phyloP scores from a whole-genome alignment of 2,797 vertebrate genomes.

The Phalloptychus januarius region DNA sequence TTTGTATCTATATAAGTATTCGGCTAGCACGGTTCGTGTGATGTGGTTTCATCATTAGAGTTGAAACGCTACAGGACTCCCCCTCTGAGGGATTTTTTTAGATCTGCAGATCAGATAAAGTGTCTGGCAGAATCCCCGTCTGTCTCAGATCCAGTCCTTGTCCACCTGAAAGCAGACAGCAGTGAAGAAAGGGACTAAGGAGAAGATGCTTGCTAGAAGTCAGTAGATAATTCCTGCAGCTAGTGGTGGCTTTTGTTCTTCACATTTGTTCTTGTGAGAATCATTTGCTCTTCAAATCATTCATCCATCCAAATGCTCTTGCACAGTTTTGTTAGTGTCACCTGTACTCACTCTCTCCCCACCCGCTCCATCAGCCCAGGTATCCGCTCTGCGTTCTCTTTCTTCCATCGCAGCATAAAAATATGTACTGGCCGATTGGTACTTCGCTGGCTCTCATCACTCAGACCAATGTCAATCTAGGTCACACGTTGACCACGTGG shows the following conservation, averaged over 20 bases:
- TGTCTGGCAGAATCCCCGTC: conserved; percentile 17
- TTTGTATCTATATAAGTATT: conserved; percentile 26
- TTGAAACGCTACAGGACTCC: conserved; percentile 41
- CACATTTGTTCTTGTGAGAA: conserved; percentile 19
- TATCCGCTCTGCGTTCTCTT: conserved; percentile 47
- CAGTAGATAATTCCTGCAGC: conserved; percentile 9
- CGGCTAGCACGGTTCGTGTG: conserved; percentile 6
- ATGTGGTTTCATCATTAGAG: conserved; percentile 40
- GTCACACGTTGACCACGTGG: conserved; percentile 55
- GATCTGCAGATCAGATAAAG: conserved; percentile 29
- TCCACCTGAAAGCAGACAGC: conserved; percentile 19
- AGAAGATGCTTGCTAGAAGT: conserved; percentile 9
- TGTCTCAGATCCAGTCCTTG: background rate
- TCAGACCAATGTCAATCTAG: conserved; percentile 41
- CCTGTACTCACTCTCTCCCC: conserved; percentile 22
- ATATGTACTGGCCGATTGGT: conserved; percentile 28
- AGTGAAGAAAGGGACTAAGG: background rate
- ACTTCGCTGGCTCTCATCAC: conserved; percentile 27
- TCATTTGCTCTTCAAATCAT: conserved; percentile 33
- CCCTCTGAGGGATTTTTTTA: conserved; percentile 20
- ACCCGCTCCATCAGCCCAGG: conserved; percentile 36
- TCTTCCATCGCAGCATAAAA: conserved; percentile 25
- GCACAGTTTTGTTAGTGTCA: conserved; percentile 32
- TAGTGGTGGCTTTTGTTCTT: background rate
- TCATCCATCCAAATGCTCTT: conserved; percentile 16